Conservation (phyloP, 2,888 invertebrate species). For the Drosophila histrio region DNA sequence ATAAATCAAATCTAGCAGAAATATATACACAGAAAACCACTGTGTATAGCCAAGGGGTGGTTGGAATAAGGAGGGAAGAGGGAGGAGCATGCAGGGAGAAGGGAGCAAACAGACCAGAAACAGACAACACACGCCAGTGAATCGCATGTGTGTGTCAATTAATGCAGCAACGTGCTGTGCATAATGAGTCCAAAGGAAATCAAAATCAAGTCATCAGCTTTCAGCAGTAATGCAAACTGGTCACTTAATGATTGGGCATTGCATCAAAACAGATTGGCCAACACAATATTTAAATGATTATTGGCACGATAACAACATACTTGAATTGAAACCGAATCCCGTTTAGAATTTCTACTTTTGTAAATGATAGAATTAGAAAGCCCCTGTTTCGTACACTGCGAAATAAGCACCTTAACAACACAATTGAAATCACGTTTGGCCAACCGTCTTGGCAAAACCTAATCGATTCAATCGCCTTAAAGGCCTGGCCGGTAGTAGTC, state of each 20-base stretch:
- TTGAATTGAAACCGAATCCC: too few relatives aligned
- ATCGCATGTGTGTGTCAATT: constrained; percentile 57
- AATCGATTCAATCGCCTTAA: too few relatives aligned
- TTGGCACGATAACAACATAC: not conserved
- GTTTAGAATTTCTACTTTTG: too few relatives aligned
- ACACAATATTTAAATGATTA: not conserved
- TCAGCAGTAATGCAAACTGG: constrained; percentile 27
- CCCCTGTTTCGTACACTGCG: too few relatives aligned
- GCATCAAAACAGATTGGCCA: not conserved
- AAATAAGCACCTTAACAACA: too few relatives aligned
- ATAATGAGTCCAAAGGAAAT: constrained; percentile 49
- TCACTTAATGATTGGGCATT: constrained; percentile 39
- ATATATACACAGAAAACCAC: constrained; percentile 25
- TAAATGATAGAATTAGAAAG: too few relatives aligned
- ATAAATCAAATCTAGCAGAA: constrained; percentile 70
- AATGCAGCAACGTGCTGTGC: constrained; percentile 67
- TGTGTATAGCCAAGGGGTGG: not conserved
- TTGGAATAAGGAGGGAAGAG: not conserved
- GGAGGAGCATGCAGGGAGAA: not conserved
- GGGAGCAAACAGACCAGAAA: not conserved
- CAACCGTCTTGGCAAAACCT: too few relatives aligned
- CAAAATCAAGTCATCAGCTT: constrained; percentile 37
- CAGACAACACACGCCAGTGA: constrained; percentile 26
- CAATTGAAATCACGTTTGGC: too few relatives aligned
- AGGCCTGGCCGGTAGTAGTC: too few relatives aligned